Base-by-base conservation (phyloP, 2,113 vertebrate species). In the Phylloscopus trochiloides region DNA sequence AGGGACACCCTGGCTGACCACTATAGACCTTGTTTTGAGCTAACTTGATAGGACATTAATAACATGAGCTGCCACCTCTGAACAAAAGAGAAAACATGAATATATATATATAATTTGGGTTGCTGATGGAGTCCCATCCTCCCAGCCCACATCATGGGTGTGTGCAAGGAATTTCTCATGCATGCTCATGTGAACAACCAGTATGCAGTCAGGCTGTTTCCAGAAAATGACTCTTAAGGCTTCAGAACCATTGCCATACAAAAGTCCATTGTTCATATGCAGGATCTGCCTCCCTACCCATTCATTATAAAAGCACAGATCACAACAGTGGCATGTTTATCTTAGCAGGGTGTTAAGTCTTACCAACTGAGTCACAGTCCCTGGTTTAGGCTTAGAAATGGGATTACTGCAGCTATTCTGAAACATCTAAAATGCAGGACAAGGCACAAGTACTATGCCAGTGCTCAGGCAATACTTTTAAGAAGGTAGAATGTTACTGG, bases 311-410 rank as follows among this genome's bases (percentile, higher is more conserved):
- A 81, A 92, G n/a, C 84, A 81, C 7, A 28, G 47, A 72, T 85
- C 84, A 81, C 82, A 93, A 71, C 79, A 82, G 79, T 47, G 55
- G 55, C 65, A 26, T 93, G 47, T 93, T 97, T 95, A 78, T 95
- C 29, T 92, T 89, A 90, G 70, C 36, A 71, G 78, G 87, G 90
- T 94, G 85, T 72, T 92, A 80, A 89, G 4, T 67, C 18, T 72
- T 71, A 83, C 77, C 79, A 93, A 58, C n/a, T 71, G 68, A 87
- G 71, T 94, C 88, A 91, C 51, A 55, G 70, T 14, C 1, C 0
- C 51, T 86, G 14, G 10, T 79, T 77, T 45, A 72, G 55, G 52
- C 25, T 65, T 70, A 75, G 38, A 72, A 89, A 31, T 8, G 38
- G 32, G 8, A 85, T 94, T 85, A 75, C 24, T 6, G 9, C 21